Evolutionary conservation across 2,888 invertebrate genomes (phyloP), one percentile per base, ranked within the genome.

Genomic region (Quadroppia sp.): DNA sequence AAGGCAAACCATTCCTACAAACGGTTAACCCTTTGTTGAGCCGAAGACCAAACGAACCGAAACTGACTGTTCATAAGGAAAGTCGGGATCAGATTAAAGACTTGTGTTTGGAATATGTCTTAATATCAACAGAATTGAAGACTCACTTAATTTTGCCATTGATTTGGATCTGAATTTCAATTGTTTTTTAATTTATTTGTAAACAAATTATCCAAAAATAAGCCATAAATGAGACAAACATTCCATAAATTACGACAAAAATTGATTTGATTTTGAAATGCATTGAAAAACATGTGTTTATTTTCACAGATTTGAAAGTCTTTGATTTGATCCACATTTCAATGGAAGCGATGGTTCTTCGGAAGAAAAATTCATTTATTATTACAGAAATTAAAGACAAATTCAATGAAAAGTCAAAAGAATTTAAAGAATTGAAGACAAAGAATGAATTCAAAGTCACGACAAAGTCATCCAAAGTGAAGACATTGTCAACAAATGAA

Each of bases 111-210:
- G 20, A 30, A 59, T 28, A 4, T 7, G 17, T 7, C 28, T 28
- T 4, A 59, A 20, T 36, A 20, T 36, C 20, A n/a, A 36, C 17
- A 17, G 1, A 13, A 25, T 20, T 42, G 69, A 42, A 69, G 42
- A 69, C 69, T 69, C 45, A 69, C 69, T 45, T 7, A 69, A 42
- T 42, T 69, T 69, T 69, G 69, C 69, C 69, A 69, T 69, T 69
- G 20, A 1, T 25, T 69, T 40, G 56, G n/a, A 28, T 59, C 17
- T 23, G 36, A 17, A n/a, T 32, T 59, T 17, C 2, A 28, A 23
- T 59, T 13, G 32, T 32, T 59, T 2, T 28, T 59, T 28, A 59
- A 59, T 59, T 17, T 15, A 59, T 59, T 59, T 59, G 30, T 32
- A 59, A 30, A 59, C 59, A 59, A 59, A 59, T 59, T 3, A 30